Base-by-base conservation (phyloP, 2,113 vertebrate genomes). In the Hemiscyllium ocellatum region DNA sequence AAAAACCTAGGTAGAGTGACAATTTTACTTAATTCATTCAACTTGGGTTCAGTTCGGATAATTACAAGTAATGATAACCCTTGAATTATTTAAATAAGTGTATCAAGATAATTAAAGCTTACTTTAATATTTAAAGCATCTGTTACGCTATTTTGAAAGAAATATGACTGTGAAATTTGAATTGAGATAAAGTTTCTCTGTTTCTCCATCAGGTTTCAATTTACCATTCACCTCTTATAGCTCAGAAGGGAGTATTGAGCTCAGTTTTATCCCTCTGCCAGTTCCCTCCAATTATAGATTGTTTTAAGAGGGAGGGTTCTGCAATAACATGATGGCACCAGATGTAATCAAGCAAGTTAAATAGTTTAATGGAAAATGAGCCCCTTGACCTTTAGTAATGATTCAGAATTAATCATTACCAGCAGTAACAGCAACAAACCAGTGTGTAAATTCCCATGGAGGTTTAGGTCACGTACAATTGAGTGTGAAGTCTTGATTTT, bases 341-440 rank as follows among this genome's bases (percentile, higher is more conserved):
- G 50, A 65, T 61, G 87, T 90, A 90, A 61, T 90, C 87, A 90
- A 65, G 87, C 87, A 90, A 90, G 87, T 90, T 90, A 90, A 90
- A 61, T 90, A 65, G 52, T 29, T 90, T 56, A 90, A 90, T 52
- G 61, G 87, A 90, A 61, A 90, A 90, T 90, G 87, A 90, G 42
- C 87, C 87, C 56, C 87, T 90, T 90, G 52, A 90, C 87, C 87
- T 90, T 90, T 90, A 52, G 52, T 90, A 90, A 90, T 65, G 87
- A 90, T 52, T 90, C 87, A 61, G 26, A 61, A 61, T 90, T 90
- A 33, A 90, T 90, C 29, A 61, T 52, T 61, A 24, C 56, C 50
- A 90, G 52, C 33, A 61, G 26, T 90, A 33, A 90, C 87, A 90
- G 52, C 56, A 90, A 29, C 52, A 61, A 90, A 90, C 56, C 33